A percentile compares a stretch with the other conserved stretches of the same genome.
These are phyloP conservation scores for Stenichneumon culpator DNA, from an alignment of 2,888 invertebrate genomes.

Conservation along the genomic window DNA sequence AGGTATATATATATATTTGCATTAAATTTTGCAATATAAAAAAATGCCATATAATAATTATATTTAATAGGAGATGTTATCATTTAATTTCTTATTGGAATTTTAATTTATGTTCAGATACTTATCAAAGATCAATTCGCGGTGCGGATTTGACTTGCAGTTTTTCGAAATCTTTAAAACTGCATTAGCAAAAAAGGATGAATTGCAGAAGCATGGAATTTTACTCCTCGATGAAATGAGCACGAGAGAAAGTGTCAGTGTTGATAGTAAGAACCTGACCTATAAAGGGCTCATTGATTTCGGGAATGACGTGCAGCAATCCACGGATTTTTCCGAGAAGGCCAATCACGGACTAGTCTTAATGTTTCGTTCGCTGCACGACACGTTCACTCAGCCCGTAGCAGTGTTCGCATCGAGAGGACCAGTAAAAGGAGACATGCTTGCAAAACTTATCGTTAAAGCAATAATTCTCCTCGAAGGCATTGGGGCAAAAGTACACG, in stretches of 20 bases:
- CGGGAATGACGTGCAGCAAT: not conserved
- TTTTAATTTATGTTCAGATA: constrained; percentile 41
- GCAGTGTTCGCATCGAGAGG: constrained; percentile 67
- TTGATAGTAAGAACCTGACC: not conserved
- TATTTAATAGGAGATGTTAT: no score
- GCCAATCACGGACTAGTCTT: not conserved
- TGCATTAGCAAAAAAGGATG: not conserved
- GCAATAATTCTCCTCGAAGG: constrained; percentile 66
- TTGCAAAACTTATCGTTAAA: constrained; percentile 62
- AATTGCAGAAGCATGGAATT: not conserved
- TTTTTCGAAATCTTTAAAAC: not conserved
- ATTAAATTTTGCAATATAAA: constrained; percentile 21
- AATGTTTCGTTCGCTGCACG: not conserved
- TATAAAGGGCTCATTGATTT: no score
- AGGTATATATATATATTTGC: constrained; percentile 49
- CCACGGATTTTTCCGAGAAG: not conserved
- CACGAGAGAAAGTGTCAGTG: not conserved
- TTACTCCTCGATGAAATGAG: not conserved
- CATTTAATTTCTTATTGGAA: no score
- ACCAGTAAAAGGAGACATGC: constrained; percentile 49
- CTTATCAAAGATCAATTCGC: constrained; percentile 9
- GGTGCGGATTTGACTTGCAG: not conserved
- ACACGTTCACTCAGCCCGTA: not conserved
- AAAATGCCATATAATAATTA: not conserved
- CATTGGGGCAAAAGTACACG: constrained; percentile 23